These are phyloP conservation scores for Erebia epiphron DNA, from an alignment of 2,888 invertebrate genomes.

Conservation along the genomic window DNA sequence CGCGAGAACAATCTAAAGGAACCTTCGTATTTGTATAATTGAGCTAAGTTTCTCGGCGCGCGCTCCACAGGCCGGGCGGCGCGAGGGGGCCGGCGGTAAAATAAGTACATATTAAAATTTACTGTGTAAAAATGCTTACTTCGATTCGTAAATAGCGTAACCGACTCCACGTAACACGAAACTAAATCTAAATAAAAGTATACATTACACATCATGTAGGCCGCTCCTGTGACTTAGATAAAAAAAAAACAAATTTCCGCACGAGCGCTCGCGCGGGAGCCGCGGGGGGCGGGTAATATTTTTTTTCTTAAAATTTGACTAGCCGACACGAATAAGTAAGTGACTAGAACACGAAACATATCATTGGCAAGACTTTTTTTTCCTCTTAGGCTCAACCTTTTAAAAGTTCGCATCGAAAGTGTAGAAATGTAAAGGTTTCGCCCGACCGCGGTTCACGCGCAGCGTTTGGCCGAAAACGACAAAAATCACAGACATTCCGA, in stretches of 20 bases:
- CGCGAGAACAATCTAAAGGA: conserved; percentile 1
- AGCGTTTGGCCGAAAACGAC: conserved; percentile 12
- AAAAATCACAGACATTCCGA: conserved; percentile 59
- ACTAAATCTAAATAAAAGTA: conserved; percentile 66
- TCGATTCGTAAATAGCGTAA: conserved; percentile 66
- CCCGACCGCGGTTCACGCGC: conserved; percentile 21
- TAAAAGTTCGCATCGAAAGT: conserved; percentile 37
- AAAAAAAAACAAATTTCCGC: conserved; percentile 31
- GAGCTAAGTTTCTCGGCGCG: conserved; percentile 19
- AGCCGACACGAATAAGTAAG: conserved; percentile 77
- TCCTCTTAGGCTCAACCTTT: conserved; percentile 39
- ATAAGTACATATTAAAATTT: conserved; percentile 45
- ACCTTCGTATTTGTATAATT: conserved; percentile 19
- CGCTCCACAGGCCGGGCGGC: conserved; percentile 17
- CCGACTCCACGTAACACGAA: conserved; percentile 49
- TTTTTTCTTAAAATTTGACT: conserved; percentile 60
- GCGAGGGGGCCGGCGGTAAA: conserved; percentile 46
- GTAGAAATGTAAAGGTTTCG: conserved; percentile 25
- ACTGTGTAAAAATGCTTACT: conserved; percentile 65
- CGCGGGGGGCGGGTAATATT: conserved; percentile 25
- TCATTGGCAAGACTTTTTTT: conserved; percentile 71
- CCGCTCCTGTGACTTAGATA: conserved; percentile 74
- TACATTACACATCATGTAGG: conserved; percentile 67
- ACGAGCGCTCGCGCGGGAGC: conserved; percentile 42
- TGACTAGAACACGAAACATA: conserved; percentile 79